Evolutionary conservation across 53 echinoderm and acorn worm genomes (phyloP), one percentile per base, ranked within the genome.

Genomic region (Actinopyga echinites): DNA sequence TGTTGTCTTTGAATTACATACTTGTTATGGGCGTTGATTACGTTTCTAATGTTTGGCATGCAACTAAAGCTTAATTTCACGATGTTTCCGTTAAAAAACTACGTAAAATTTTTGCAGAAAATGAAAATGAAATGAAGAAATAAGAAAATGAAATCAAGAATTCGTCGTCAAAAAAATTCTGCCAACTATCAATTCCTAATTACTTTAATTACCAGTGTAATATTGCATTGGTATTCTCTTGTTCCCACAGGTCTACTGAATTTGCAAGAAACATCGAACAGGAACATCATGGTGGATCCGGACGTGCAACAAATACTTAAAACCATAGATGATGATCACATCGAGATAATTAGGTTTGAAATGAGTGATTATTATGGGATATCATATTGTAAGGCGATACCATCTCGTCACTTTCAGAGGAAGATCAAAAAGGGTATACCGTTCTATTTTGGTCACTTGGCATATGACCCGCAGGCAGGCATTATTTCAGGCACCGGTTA

Each of bases 261-360:
- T 87, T 79, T 26, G 28, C 44, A 88, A 52, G 21, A 45, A 79
- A 26, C 64, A 45, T 30, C 65, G 68, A 17, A 58, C 84, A 20
- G 68, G 33, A 13, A 11, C 56, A 55, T 11, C 56, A 13, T 55
- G 56, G 11, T 11, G 20, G n/a, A n/a, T n/a, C n/a, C n/a, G n/a
- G n/a, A n/a, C n/a, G n/a, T n/a, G n/a, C 54, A 57, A 25, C 13
- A 75, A 25, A 77, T 87, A 53, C 32, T 83, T 33, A 36, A 71
- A 15, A 36, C 2, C 5, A 62, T 91, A 6, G 56, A 81, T 20
- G 74, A 60, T 4, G 34, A 68, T 6, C 30, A 84, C 60, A 88
- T 91, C 52, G 40, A 79, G 1, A 88, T 80, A 26, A 79, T 91
- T 8, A 71, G 91, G 11, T 91, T 91, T 68, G 87, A 91, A 57